Base-by-base conservation (phyloP, 2,888 invertebrate species). In the Himalopsyche tibetana region DNA sequence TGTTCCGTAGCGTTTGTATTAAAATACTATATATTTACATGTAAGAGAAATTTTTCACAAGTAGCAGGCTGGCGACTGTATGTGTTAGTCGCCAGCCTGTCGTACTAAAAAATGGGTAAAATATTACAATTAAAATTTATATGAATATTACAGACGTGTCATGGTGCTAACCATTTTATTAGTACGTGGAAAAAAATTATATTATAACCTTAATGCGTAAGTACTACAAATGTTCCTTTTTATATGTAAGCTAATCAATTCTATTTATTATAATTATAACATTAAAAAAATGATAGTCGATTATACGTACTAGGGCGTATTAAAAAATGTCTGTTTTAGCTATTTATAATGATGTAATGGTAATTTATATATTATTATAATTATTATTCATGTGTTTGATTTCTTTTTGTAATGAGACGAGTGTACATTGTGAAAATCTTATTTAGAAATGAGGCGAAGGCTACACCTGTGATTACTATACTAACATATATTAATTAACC, bases 101-200 rank as follows among this genome's bases (percentile, higher is more conserved):
- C 88, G 86, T 88, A 88, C 88, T 88, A 88, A 88, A 74, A 88
- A 88, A 88, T 88, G 88, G 88, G 88, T 88, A 88, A 87, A 88
- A 88, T 84, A 88, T 88, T 86, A 88, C 88, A 88, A 88, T 88
- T 88, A 88, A 88, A 88, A 84, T 88, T 87, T 87, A 87, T 87
- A 86, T 87, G 87, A 87, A 87, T 87, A 88, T 87, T 88, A 85
- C 87, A 88, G 88, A 88, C 80, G 88, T 84, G 88, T 88, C 86
- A 86, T 88, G 88, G 88, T 88, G 88, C 88, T 88, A 88, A 87
- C 88, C 88, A 88, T 88, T 88, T 88, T 88, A 86, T 88, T 88
- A 88, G 88, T 88, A 87, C 88, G 88, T 88, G 88, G 83, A 88
- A 88, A 88, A 88, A 83, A 84, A 86, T 87, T 84, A 86, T 87